Percentiles rank a stretch among this genome's conserved stretches.
phyloP scores from a whole-genome alignment of 2,113 vertebrate genomes.

The Prietella phreatophila region DNA sequence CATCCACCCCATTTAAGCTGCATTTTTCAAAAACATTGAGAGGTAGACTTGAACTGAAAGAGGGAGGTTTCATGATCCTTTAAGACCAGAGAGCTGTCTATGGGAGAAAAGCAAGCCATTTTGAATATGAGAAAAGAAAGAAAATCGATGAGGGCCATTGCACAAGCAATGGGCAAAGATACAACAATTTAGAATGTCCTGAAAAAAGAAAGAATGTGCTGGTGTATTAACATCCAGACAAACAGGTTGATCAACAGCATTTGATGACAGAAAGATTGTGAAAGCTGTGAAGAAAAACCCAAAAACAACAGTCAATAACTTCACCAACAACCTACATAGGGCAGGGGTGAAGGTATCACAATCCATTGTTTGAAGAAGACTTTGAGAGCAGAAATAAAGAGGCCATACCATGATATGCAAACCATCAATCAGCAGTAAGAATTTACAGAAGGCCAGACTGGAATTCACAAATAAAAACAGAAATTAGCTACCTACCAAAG shows the following conservation, averaged over 20 bases:
- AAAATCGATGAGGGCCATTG: background rate
- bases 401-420: background rate
- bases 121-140: background rate
- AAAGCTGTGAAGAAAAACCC: too few species aligned
- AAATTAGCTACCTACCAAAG: background rate
- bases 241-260: background rate
- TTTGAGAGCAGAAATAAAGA: too few species aligned
- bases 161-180: background rate
- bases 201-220: background rate
- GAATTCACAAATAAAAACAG: background rate
- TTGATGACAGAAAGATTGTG: background rate
- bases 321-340: too few species aligned
- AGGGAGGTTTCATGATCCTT: too few species aligned
- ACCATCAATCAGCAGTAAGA: background rate
- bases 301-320: too few species aligned
- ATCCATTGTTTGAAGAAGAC: too few species aligned
- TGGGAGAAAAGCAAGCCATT: background rate
- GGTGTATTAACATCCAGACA: background rate
- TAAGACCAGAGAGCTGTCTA: background rate
- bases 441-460: background rate
- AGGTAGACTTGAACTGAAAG: too few species aligned
- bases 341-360: too few species aligned
- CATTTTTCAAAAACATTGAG: too few species aligned
- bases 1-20: too few species aligned
- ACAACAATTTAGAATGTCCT: background rate